phyloP scores from a whole-genome alignment of 2,113 vertebrate species.

The Eublepharis macularius region DNA sequence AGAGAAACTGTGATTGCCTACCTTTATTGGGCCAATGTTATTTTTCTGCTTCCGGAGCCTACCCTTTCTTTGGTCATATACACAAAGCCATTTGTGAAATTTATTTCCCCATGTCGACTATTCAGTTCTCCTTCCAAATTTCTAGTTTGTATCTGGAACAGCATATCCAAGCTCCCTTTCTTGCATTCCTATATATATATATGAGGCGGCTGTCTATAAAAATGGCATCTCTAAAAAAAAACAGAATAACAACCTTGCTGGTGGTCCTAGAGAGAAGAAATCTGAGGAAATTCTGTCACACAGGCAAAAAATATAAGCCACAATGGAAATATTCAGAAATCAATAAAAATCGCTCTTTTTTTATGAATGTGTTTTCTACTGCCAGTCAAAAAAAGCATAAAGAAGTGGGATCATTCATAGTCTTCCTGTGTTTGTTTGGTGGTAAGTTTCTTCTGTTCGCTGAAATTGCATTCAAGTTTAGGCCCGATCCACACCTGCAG shows the following conservation, averaged over 20 bases:
- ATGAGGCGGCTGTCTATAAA: neutral
- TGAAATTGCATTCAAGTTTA: neutral
- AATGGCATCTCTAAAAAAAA: neutral
- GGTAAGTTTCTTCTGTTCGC: neutral
- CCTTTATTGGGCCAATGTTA: slow-evolving; percentile 8
- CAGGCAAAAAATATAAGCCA: neutral
- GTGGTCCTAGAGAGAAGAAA: neutral
- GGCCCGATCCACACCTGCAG: neutral
- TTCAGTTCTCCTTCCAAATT: neutral
- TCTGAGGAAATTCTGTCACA: accelerated
- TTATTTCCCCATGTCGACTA: slow-evolving; percentile 17
- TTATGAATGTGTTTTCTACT: neutral
- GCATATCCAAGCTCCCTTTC: neutral
- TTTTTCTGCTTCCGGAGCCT: slow-evolving; percentile 9
- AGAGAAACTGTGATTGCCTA: slow-evolving; percentile 23
- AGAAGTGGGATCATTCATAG: neutral
- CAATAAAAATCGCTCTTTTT: neutral
- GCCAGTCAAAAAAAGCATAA: too few species aligned
- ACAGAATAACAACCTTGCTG: neutral
- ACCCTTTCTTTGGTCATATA: neutral
- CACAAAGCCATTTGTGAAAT: slow-evolving; percentile 20
- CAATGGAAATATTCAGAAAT: neutral
- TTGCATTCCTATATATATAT: slow-evolving; percentile 21
- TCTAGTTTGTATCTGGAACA: neutral
- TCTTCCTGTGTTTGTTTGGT: neutral